Conservation (phyloP, 2,888 invertebrate genomes). For the Tipula unca region DNA sequence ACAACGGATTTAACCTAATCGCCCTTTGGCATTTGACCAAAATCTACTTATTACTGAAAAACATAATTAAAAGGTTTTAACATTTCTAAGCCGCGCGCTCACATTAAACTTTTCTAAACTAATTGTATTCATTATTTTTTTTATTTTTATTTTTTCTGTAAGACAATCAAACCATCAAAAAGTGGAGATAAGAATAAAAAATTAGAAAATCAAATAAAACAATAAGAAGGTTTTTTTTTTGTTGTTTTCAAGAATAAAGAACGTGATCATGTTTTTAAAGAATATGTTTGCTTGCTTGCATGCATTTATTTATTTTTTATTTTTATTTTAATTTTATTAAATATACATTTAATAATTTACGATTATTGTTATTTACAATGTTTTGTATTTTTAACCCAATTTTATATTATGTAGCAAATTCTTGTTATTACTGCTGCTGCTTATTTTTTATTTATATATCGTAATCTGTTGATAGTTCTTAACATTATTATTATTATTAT, state of each 20-base stretch:
- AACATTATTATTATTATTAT: background rate
- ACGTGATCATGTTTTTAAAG: constrained; percentile 14
- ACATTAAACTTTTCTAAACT: background rate
- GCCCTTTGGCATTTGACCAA: background rate
- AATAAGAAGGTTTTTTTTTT: background rate
- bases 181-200: background rate
- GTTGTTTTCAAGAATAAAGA: background rate
- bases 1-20: background rate
- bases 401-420: constrained; percentile 14
- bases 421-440: constrained; percentile 14
- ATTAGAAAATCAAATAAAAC: background rate
- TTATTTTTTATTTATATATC: background rate
- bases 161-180: background rate
- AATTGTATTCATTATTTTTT: background rate
- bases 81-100: no score
- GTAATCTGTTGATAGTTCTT: constrained; percentile 14
- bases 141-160: background rate
- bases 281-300: constrained; percentile 1
- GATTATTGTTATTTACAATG: constrained; percentile 14
- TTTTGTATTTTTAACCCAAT: constrained; percentile 14
- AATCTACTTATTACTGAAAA: background rate
- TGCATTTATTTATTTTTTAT: background rate
- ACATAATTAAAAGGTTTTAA: background rate
- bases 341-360: constrained; percentile 14
- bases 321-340: background rate